phyloP scores from a whole-genome alignment of 2,888 invertebrate genomes.

The Rhamnusium bicolor region DNA sequence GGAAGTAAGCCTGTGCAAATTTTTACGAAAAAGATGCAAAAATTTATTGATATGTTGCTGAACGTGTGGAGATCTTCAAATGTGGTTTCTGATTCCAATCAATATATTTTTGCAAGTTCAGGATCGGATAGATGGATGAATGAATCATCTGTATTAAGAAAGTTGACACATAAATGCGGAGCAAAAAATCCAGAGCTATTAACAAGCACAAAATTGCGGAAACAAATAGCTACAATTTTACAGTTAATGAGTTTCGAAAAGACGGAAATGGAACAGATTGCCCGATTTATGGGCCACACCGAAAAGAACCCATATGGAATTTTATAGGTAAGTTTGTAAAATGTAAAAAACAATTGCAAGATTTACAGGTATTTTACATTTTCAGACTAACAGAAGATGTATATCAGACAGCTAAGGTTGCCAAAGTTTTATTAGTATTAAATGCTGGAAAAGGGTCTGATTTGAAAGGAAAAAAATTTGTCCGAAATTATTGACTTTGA shows the following conservation, averaged over 20 bases:
- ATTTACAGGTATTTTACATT: too few species aligned
- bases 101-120: not conserved
- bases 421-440: too few species aligned
- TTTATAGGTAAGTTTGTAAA: not conserved
- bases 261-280: not conserved
- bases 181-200: not conserved
- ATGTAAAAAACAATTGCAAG: too few species aligned
- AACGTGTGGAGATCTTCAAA: not conserved
- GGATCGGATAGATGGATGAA: not conserved
- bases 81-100: not conserved
- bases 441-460: too few species aligned
- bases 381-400: too few species aligned
- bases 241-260: not conserved
- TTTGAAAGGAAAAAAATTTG: too few species aligned
- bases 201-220: not conserved
- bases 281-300: not conserved
- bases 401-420: too few species aligned
- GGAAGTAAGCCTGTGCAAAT: not conserved
- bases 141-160: not conserved
- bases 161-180: not conserved
- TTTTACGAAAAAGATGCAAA: not conserved
- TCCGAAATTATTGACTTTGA: too few species aligned
- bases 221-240: not conserved
- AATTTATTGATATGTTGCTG: not conserved
- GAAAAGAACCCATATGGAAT: conserved; percentile 1